Evolutionary conservation across 1,140 invertebrate species (phyloP).

Genomic region (Gyrodactylus bullatarudis): DNA sequence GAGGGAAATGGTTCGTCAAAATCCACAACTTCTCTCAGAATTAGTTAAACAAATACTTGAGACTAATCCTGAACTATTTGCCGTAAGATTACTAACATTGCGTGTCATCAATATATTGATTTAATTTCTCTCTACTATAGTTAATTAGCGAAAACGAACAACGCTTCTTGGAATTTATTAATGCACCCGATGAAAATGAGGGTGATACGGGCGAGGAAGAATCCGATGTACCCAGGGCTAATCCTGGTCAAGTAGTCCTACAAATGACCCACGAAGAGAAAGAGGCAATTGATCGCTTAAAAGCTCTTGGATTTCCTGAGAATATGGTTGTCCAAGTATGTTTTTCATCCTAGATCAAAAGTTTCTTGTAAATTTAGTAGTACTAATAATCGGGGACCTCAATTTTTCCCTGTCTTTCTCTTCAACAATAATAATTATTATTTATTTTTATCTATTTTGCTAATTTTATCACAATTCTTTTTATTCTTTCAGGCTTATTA

Average conservation of each 20-base stretch:
- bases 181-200: not conserved
- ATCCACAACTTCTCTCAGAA: not conserved
- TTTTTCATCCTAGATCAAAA: too few species aligned
- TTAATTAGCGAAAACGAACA: not conserved
- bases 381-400: too few species aligned
- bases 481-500: not conserved
- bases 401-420: too few species aligned
- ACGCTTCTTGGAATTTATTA: not conserved
- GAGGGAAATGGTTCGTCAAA: not conserved
- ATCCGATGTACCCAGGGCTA: not conserved
- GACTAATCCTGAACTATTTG: constrained; percentile 2
- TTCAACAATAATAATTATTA: too few species aligned
- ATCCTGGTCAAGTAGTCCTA: not conserved
- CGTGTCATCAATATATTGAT: not conserved
- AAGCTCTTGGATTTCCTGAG: not conserved
- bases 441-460: not conserved
- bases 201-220: not conserved
- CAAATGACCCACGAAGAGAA: not conserved
- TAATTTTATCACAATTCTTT: not conserved
- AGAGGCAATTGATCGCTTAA: not conserved
- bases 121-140: constrained; percentile 1
- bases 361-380: too few species aligned
- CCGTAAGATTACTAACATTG: not conserved
- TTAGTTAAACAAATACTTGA: not conserved
- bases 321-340: constrained; percentile 2